A percentile compares a stretch with the other conserved stretches of the same genome.
Conservation (phyloP, 1,140 invertebrate genomes). For the Zaprionus inermis region DNA sequence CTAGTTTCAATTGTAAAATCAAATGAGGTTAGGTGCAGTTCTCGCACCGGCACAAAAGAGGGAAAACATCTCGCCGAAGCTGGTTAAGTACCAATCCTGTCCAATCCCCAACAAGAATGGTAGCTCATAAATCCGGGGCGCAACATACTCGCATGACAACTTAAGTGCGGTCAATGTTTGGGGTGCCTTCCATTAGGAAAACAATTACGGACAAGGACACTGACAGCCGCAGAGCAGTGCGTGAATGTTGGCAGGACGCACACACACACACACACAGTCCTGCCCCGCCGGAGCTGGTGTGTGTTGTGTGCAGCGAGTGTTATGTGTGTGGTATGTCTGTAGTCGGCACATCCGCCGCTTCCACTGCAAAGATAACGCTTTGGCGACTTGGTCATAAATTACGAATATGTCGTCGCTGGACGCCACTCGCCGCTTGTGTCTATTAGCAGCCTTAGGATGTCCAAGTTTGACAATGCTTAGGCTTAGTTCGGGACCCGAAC, state of each 20-base stretch:
- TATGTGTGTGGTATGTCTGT: slow-evolving; percentile 22
- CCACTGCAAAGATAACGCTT: slow-evolving; percentile 58
- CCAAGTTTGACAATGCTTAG: slow-evolving; percentile 60
- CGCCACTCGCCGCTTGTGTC: slow-evolving; percentile 56
- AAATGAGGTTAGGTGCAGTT: not conserved
- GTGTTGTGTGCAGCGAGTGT: not conserved
- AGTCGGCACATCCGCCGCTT: slow-evolving; percentile 28
- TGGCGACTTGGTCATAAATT: slow-evolving; percentile 68
- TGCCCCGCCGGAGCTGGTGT: not conserved
- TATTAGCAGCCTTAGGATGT: slow-evolving; percentile 68
- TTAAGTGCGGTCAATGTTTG: slow-evolving; percentile 75
- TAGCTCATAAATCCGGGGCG: slow-evolving; percentile 63
- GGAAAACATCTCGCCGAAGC: not conserved
- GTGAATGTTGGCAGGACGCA: slow-evolving; percentile 25
- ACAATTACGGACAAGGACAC: slow-evolving; percentile 71
- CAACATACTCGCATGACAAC: slow-evolving; percentile 71
- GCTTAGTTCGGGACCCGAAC: slow-evolving; percentile 49
- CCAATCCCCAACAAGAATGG: slow-evolving; percentile 10
- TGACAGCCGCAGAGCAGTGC: slow-evolving; percentile 51
- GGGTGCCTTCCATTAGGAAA: slow-evolving; percentile 70
- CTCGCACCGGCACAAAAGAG: slow-evolving; percentile 3
- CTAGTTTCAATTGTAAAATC: not conserved
- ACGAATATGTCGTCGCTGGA: slow-evolving; percentile 74
- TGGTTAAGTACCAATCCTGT: not conserved
- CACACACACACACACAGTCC: slow-evolving; percentile 13